Conservation (phyloP, 2,888 invertebrate genomes). For the Argyresthia goedartella region DNA sequence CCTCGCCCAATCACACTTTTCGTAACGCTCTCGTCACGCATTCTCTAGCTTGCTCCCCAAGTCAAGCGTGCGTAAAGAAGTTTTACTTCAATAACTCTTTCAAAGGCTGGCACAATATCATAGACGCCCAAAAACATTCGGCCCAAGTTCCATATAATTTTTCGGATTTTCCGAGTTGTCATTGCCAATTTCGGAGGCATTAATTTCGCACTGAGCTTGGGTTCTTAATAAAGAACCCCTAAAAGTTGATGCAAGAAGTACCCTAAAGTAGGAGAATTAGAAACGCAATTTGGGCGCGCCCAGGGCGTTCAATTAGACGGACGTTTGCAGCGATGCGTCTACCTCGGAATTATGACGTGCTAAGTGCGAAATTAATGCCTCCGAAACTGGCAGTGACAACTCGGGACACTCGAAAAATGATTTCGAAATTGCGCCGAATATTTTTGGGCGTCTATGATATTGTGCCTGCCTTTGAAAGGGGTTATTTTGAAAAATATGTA, state of each 20-base stretch:
- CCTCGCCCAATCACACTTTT: no score
- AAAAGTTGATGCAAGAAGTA: background rate
- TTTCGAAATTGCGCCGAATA: background rate
- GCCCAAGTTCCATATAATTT: background rate
- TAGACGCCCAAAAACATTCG: background rate
- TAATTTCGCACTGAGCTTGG: conserved; percentile 9
- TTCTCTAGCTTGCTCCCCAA: no score
- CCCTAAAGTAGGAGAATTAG: background rate
- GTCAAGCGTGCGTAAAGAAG: no score
- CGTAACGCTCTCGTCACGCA: no score
- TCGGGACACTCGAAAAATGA: background rate
- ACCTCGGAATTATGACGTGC: conserved; percentile 13
- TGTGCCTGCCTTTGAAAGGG: no score
- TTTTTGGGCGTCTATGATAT: background rate
- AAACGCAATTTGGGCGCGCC: background rate
- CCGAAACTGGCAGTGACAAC: conserved; percentile 3
- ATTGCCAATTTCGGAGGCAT: conserved; percentile 1
- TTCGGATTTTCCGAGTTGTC: background rate
- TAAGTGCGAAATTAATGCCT: conserved; percentile 6
- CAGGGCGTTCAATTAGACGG: conserved; percentile 21
- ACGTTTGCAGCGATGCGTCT: conserved; percentile 22
- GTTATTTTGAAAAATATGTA: no score
- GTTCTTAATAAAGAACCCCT: no score
- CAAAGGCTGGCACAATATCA: no score
- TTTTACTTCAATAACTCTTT: no score